phyloP scores from a whole-genome alignment of 1,140 invertebrate species.

The Ceratitis capitata region DNA sequence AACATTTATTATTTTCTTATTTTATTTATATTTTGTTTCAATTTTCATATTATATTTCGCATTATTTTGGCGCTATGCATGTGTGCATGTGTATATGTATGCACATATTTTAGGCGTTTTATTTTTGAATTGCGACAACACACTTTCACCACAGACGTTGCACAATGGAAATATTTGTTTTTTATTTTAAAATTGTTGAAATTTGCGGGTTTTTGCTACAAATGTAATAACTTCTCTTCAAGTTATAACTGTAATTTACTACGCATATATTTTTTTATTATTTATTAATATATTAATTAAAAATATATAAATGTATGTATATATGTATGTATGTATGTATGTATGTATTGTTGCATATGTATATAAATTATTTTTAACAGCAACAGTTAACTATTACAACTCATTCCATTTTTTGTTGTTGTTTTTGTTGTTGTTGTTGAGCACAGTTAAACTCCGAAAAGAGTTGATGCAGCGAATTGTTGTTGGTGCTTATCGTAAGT shows the following conservation, averaged over 20 bases:
- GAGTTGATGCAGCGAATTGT: neutral
- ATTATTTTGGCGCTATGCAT: conserved; percentile 2
- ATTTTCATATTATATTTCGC: neutral
- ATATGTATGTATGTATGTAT: no score
- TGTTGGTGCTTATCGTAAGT: neutral
- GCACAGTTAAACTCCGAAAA: neutral
- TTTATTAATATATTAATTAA: neutral
- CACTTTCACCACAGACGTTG: conserved; percentile 19
- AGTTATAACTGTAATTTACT: neutral
- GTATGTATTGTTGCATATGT: no score
- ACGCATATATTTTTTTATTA: neutral
- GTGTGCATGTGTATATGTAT: neutral
- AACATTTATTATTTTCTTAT: neutral
- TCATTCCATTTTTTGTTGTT: neutral
- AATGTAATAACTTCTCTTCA: neutral
- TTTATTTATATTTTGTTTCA: neutral
- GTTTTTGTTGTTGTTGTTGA: neutral
- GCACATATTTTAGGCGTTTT: neutral
- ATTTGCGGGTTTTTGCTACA: neutral
- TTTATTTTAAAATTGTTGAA: neutral
- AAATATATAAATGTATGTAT: no score
- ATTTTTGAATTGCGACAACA: neutral
- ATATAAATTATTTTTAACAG: neutral
- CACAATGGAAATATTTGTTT: neutral
- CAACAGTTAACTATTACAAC: neutral